phyloP scores from a whole-genome alignment of 1,140 invertebrate species.

The Spodoptera litura region DNA sequence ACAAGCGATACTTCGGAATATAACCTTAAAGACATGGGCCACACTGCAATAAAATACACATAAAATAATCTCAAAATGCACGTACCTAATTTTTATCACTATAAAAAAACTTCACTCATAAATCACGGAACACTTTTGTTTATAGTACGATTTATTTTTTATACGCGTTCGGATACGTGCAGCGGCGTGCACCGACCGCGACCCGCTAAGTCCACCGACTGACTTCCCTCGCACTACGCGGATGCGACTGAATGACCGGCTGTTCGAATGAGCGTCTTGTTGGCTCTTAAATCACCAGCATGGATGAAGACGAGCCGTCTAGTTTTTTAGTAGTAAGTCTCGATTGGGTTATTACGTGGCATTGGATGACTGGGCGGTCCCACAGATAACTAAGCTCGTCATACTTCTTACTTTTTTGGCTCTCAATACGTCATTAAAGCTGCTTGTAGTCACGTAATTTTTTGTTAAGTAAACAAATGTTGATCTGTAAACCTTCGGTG shows the following conservation, averaged over 20 bases:
- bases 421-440: no score
- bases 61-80: conserved; percentile 27
- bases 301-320: conserved; percentile 36
- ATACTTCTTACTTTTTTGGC: background rate
- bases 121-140: conserved; percentile 40
- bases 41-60: conserved; percentile 7
- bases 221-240: conserved; percentile 38
- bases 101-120: conserved; percentile 22
- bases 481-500: background rate
- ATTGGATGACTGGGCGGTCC: conserved; percentile 21
- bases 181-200: conserved; percentile 42
- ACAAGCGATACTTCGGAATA: background rate
- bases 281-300: conserved; percentile 35
- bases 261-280: conserved; percentile 32
- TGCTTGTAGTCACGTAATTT: no score
- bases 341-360: conserved; percentile 34
- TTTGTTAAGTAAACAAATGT: no score
- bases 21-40: background rate
- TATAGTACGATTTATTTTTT: conserved; percentile 15
- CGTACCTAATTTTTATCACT: conserved; percentile 44
- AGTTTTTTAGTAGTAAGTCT: conserved; percentile 11
- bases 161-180: conserved; percentile 40
- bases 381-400: background rate
- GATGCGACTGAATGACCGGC: conserved; percentile 46
- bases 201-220: conserved; percentile 39